phyloP scores from a whole-genome alignment of 2,113 vertebrate species.

The Tragulus kanchil region DNA sequence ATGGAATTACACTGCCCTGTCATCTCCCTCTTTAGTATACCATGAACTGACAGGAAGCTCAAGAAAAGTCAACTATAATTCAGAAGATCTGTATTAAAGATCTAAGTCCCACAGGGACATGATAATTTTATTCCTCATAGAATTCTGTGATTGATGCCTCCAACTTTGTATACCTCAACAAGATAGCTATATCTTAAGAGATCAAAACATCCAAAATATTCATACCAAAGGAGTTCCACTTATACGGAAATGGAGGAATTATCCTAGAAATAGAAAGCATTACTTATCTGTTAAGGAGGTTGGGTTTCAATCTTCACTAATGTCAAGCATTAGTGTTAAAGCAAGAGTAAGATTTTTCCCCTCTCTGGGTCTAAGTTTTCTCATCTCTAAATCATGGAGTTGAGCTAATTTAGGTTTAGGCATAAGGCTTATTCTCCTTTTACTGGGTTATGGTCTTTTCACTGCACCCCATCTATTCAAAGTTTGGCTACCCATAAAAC shows the following conservation, averaged over 20 bases:
- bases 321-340: background rate
- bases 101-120: too few relatives aligned
- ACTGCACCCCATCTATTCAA: background rate
- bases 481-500: background rate
- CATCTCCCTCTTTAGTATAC: too few relatives aligned
- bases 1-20: too few relatives aligned
- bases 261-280: background rate
- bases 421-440: background rate
- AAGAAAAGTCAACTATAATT: too few relatives aligned
- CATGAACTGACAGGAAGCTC: too few relatives aligned
- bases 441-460: background rate
- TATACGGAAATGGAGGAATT: background rate
- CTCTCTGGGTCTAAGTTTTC: background rate
- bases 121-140: background rate
- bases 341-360: background rate
- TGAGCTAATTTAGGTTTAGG: background rate
- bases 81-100: too few relatives aligned
- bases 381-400: background rate
- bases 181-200: background rate
- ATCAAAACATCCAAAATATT: background rate
- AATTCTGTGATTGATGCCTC: background rate
- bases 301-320: background rate
- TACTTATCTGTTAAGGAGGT: background rate
- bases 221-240: background rate
- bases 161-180: background rate